A percentile compares a stretch with the other conserved stretches of the same genome.
These are phyloP conservation scores for Limnephilus rhombicus DNA, from an alignment of 2,888 invertebrate species.

Conservation along the genomic window DNA sequence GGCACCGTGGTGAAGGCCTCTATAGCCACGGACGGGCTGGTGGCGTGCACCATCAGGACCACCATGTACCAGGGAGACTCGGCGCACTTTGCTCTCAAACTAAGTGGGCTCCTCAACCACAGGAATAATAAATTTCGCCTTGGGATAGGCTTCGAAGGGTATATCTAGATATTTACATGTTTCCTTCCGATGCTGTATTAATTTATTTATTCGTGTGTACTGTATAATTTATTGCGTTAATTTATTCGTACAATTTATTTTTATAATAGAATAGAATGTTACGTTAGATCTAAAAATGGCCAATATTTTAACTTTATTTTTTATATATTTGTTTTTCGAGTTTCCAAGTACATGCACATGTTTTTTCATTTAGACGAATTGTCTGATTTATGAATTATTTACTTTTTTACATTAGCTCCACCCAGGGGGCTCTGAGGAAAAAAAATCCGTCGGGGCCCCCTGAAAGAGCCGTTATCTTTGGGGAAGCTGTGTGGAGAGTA, in stretches of 20 bases:
- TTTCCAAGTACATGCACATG: no score
- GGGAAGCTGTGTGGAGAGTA: no score
- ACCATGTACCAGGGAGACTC: constrained; percentile 72
- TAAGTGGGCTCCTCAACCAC: constrained; percentile 75
- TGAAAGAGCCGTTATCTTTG: no score
- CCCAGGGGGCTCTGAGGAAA: no score
- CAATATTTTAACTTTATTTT: no score
- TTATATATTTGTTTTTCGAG: no score
- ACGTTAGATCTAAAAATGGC: no score
- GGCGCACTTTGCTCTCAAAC: constrained; percentile 72
- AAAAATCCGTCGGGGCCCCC: no score
- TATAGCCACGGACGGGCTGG: constrained; percentile 74
- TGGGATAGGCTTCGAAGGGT: constrained; percentile 67
- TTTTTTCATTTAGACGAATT: no score
- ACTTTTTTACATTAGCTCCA: no score
- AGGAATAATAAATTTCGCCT: constrained; percentile 76
- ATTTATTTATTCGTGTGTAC: neutral
- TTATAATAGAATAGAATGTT: neutral
- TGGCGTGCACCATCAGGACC: constrained; percentile 74
- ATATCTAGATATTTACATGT: constrained; percentile 11
- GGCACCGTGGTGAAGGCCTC: constrained; percentile 70
- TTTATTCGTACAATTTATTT: neutral
- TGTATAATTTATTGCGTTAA: neutral
- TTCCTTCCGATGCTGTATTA: neutral
- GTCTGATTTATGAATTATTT: no score